Conservation (phyloP, 2,797 vertebrate genomes). For the Notolepis coatsorum region DNA sequence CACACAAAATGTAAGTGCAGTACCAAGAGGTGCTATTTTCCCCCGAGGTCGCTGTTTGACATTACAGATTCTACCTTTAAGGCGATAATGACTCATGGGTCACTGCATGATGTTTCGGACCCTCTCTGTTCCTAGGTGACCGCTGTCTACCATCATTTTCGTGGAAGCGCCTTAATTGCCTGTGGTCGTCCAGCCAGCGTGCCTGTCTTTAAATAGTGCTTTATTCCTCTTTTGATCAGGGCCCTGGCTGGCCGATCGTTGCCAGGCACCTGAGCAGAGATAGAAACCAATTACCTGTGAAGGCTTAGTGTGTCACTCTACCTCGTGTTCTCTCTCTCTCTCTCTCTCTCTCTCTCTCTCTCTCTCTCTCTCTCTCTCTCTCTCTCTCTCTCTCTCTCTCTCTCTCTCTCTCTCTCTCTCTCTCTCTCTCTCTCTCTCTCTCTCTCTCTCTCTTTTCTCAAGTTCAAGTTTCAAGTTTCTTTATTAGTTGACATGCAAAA, state of each 20-base stretch:
- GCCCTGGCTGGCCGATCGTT: constrained; percentile 59
- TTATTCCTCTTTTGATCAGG: constrained; percentile 61
- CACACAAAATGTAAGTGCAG: too few relatives aligned
- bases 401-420: constrained; percentile 1
- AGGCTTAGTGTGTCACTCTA: constrained; percentile 46
- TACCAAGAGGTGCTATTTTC: too few relatives aligned
- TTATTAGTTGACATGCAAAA: too few relatives aligned
- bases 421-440: too few relatives aligned
- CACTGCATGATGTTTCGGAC: constrained; percentile 24
- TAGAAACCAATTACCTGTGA: constrained; percentile 69
- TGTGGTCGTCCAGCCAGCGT: constrained; percentile 26
- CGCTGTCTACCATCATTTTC: constrained; percentile 30
- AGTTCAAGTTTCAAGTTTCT: too few relatives aligned
- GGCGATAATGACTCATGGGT: not conserved
- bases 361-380: constrained; percentile 23
- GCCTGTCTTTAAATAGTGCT: constrained; percentile 69
- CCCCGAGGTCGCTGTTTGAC: too few relatives aligned
- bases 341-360: constrained; percentile 2
- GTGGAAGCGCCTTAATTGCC: constrained; percentile 26
- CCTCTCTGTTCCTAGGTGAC: constrained; percentile 49
- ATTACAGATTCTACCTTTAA: too few relatives aligned
- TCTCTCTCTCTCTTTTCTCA: too few relatives aligned
- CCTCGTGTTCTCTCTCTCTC: constrained; percentile 17
- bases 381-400: not conserved
- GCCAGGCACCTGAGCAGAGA: constrained; percentile 71